Evolutionary conservation across 2,888 invertebrate genomes (phyloP), one percentile per base, ranked within the genome.

Genomic region (Andrena chrysosceles): DNA sequence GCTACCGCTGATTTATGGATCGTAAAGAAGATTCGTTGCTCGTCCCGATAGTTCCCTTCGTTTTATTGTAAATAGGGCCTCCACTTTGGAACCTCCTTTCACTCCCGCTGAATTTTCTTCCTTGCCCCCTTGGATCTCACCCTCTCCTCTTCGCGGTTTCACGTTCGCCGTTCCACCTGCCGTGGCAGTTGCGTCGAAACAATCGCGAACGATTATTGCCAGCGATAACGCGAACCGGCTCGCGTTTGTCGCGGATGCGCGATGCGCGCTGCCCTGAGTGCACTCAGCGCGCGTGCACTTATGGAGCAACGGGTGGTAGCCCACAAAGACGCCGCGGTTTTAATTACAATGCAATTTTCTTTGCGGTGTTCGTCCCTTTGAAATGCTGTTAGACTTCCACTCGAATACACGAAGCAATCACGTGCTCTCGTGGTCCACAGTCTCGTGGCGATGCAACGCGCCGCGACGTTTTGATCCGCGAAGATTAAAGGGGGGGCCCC

Each of bases 311-410:
- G 49, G 13, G 42, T 42, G 16, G 31, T 2, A 33, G 2, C 10
- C 68, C 26, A 60, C 70, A 77, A 79, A 77, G 76, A 66, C 48
- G 83, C 84, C 87, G 83, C 77, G 89, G 87, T 91, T 92, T 93
- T 93, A 93, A 93, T 93, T 93, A 93, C 93, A 92, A 93, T 93
- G 93, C 91, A 93, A 93, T 93, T 93, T 93, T 92, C 91, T 88
- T 91, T 90, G 91, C 90, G 90, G 89, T 86, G 84, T 82, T 80
- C 79, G 85, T 83, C 88, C 88, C 91, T 93, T 93, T 93, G 92
- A 93, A 93, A 93, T 90, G 92, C 93, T 91, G 92, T 93, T 93
- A 93, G 90, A 86, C 89, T 91, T 92, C 91, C 92, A 91, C 92
- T 92, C 90, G 92, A 93, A 92, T 90, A 89, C 92, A 91, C 92